A percentile compares a stretch with the other conserved stretches of the same genome.
phyloP scores from a whole-genome alignment of 1,140 invertebrate genomes.

The Gonatopus flavifemur region DNA sequence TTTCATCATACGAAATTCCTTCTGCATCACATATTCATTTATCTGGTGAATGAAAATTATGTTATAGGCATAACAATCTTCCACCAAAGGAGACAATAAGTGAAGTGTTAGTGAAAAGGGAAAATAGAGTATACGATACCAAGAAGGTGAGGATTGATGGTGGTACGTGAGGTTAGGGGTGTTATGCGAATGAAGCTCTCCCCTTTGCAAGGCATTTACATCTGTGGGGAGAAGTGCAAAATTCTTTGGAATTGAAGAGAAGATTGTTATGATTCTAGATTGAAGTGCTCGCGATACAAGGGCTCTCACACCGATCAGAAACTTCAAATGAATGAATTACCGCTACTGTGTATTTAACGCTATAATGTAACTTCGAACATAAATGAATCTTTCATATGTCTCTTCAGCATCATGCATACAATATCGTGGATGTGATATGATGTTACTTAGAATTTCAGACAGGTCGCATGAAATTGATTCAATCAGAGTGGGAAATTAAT shows the following conservation, averaged over 20 bases:
- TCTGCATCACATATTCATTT: no score
- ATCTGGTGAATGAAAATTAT: slow-evolving; percentile 24
- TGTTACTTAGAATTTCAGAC: no score
- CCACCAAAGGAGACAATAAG: no score
- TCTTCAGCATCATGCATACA: no score
- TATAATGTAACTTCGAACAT: no score
- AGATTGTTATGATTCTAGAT: slow-evolving; percentile 19
- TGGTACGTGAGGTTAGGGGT: background rate
- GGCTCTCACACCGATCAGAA: slow-evolving; percentile 13
- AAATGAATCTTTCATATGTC: no score
- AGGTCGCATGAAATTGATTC: no score
- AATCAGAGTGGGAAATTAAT: no score
- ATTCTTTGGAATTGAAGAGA: background rate
- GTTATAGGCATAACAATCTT: slow-evolving; percentile 19
- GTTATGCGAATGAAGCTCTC: background rate
- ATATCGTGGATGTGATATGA: no score
- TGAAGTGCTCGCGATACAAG: slow-evolving; percentile 5
- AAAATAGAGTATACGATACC: slow-evolving; percentile 17
- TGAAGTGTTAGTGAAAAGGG: background rate
- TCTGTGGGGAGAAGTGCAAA: background rate
- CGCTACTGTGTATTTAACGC: no score
- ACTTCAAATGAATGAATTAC: slow-evolving; percentile 25
- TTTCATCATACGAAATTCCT: no score
- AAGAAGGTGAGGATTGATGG: slow-evolving; percentile 9
- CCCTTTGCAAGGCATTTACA: background rate